A percentile compares a stretch with the other conserved stretches of the same genome.
phyloP scores from a whole-genome alignment of 2,113 vertebrate species.

The Lampris megalopsis region DNA sequence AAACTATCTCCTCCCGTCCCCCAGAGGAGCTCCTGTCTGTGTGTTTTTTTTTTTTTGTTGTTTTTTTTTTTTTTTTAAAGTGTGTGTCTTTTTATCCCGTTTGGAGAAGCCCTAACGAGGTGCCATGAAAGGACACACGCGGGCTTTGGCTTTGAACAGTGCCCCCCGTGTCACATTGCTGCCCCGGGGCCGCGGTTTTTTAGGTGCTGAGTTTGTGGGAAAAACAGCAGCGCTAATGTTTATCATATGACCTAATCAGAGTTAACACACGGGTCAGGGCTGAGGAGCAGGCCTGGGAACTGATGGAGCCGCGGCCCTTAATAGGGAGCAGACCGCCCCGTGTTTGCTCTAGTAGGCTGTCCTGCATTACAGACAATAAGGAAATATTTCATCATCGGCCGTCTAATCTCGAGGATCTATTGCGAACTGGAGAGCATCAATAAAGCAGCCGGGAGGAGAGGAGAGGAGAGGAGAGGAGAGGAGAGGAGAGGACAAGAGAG shows the following conservation, averaged over 20 bases:
- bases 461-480: conserved; percentile 50
- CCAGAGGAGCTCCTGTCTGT: conserved; percentile 64
- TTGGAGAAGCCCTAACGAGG: conserved; percentile 78
- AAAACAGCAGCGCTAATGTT: conserved; percentile 85
- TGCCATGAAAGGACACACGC: conserved; percentile 84
- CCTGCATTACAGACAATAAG: conserved; percentile 79
- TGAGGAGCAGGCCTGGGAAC: conserved; percentile 82
- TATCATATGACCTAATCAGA: conserved; percentile 92
- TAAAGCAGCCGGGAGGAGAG: conserved; percentile 54
- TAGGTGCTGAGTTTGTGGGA: conserved; percentile 87
- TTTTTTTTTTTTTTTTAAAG: conserved; percentile 73
- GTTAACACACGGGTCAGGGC: conserved; percentile 84
- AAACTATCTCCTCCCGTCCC: conserved; percentile 76
- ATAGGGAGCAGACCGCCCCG: conserved; percentile 81
- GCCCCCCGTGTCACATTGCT: conserved; percentile 86
- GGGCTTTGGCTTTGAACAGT: conserved; percentile 81
- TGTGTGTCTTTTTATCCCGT: conserved; percentile 78
- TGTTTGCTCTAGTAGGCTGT: conserved; percentile 76
- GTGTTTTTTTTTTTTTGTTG: conserved; percentile 20
- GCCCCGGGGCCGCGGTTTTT: conserved; percentile 77
- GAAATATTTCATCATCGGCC: conserved; percentile 83
- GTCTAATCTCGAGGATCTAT: conserved; percentile 75
- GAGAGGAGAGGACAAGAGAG: conserved; percentile 3
- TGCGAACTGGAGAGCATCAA: conserved; percentile 69
- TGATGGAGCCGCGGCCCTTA: conserved; percentile 78